Base-by-base conservation (phyloP, 2,113 vertebrate genomes). In the Lampris incognitus region DNA sequence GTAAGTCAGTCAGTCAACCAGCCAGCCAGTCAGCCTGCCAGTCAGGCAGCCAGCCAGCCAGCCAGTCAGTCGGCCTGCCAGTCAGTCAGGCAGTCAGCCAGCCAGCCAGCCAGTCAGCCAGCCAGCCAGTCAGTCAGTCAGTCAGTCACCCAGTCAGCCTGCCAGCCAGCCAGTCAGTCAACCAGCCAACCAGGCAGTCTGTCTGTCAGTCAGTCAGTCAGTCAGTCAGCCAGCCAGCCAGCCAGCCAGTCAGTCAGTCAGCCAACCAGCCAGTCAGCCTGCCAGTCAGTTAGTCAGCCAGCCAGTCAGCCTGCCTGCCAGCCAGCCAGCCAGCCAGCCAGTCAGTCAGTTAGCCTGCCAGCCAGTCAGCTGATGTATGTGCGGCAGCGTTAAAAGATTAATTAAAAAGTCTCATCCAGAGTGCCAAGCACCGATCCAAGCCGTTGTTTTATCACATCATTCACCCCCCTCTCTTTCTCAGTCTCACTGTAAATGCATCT, bases 401-500 rank as follows among this genome's bases (percentile, higher is more conserved):
- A 92, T 92, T 89, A 87, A 90, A 88, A 87, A 75, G 78, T 79
- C 79, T 85, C 85, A 85, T 87, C 69, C 76, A 76, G 72, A 68
- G 84, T 72, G 74, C 84, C 76, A 84, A 85, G 72, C 78, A 80
- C 73, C 63, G 75, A 89, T 89, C 87, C 79, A 73, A 76, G 42
- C 84, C 67, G 82, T 85, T 68, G 50, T n/a, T 40, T 24, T 56
- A 9, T 42, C 66, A 44, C 38, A 54, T 39, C 40, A 38, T 4
- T 65, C 62, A 37, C 24, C 44, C 36, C 9, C 62, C 62, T 65
- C 10, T 6, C n/a, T 3, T 5, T 42, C 42, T 44, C 40, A 7
- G 11, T 24, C 36, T 13, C 6, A 10, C 42, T 36, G 13, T 48
- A n/a, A 24, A 24, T 24, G 24, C 24, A 24, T 24, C 24, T 24